Conservation (phyloP, 2,888 invertebrate genomes). For the Oxytorus armatus region DNA sequence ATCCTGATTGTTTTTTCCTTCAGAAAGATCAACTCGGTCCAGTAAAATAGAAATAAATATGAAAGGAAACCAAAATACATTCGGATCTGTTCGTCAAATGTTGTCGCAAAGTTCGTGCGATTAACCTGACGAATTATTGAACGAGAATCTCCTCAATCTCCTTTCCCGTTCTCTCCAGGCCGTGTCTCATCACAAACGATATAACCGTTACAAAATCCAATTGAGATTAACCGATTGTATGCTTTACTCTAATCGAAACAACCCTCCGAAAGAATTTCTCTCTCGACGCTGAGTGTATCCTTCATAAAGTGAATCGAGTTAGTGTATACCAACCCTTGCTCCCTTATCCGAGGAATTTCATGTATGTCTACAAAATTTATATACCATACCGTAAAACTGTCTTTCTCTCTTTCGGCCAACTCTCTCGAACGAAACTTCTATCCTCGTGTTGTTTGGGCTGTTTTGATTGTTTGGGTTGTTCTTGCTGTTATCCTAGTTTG, state of each 20-base stretch:
- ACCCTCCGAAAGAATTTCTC: slow-evolving; percentile 5
- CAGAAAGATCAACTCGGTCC: too few species aligned
- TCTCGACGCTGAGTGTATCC: not conserved
- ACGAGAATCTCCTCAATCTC: too few species aligned
- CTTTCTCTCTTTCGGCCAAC: slow-evolving; percentile 23
- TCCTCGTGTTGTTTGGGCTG: slow-evolving; percentile 33
- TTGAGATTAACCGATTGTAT: slow-evolving; percentile 28
- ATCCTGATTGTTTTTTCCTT: too few species aligned
- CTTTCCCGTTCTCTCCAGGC: not conserved
- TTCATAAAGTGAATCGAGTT: slow-evolving; percentile 12
- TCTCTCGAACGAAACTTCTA: slow-evolving; percentile 23
- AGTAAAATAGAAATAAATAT: too few species aligned
- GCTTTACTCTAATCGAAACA: not conserved
- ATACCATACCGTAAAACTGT: slow-evolving; percentile 7
- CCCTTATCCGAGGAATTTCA: slow-evolving; percentile 14
- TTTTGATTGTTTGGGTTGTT: slow-evolving; percentile 9
- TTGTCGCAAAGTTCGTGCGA: not conserved
- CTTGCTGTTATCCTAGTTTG: not conserved
- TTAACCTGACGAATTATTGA: too few species aligned
- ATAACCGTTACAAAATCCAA: slow-evolving; percentile 31
- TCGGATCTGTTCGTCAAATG: not conserved
- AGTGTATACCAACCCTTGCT: slow-evolving; percentile 4
- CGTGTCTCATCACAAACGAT: slow-evolving; percentile 24
- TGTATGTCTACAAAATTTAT: not conserved
- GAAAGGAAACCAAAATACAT: not conserved